These are phyloP conservation scores for Callosobruchus maculatus DNA, from an alignment of 2,888 invertebrate genomes.

Conservation along the genomic window DNA sequence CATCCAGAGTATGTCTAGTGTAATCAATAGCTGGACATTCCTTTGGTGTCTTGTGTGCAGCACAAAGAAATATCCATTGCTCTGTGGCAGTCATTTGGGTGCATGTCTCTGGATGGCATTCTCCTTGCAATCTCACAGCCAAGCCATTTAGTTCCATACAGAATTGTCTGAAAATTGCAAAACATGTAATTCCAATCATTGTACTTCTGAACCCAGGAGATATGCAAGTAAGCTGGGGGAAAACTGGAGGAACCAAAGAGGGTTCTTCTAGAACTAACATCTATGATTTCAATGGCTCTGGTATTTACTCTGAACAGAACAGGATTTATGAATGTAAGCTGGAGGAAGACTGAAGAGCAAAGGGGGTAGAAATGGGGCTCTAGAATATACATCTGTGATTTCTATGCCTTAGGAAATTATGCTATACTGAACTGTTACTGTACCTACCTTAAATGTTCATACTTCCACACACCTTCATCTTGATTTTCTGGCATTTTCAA, in stretches of 20 bases:
- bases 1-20: constrained; percentile 96
- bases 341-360: no score
- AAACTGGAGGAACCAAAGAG: no score
- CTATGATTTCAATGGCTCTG: no score
- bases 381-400: no score
- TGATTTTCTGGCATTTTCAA: constrained; percentile 95
- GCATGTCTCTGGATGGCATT: constrained; percentile 95
- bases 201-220: no score
- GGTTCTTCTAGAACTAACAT: no score
- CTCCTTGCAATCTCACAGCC: constrained; percentile 91
- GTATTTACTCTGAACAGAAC: no score
- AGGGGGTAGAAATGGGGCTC: no score
- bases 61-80: constrained; percentile 99
- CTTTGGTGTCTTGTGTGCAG: constrained; percentile 99
- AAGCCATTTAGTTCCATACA: constrained; percentile 99
- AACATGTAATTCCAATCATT: not conserved
- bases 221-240: no score
- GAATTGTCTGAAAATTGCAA: constrained; percentile 70
- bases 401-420: no score
- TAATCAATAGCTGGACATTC: constrained; percentile 99
- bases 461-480: constrained; percentile 99
- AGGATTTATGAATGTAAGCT: no score
- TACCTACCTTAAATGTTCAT: constrained; percentile 87
- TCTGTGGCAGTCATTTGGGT: constrained; percentile 99
- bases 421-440: no score